A percentile compares a stretch with the other conserved stretches of the same genome.
Evolutionary conservation across 1,140 invertebrate genomes (phyloP).

Genomic region (Ctenoplectra terminalis): DNA sequence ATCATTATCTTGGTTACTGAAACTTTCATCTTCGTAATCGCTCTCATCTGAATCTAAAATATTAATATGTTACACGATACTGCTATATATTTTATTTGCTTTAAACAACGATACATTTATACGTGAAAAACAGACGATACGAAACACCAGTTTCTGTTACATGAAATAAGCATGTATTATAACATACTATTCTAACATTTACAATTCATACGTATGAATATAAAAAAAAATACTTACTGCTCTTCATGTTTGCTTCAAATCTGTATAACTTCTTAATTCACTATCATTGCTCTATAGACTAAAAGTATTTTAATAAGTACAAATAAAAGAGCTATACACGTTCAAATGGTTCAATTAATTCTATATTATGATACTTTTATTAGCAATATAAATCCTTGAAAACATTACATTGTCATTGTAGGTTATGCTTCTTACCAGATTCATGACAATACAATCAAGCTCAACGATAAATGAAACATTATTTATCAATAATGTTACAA

Average conservation of each 20-base stretch:
- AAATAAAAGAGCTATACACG: background rate
- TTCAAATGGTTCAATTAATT: background rate
- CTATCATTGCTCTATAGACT: background rate
- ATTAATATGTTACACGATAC: background rate
- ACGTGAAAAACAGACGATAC: background rate
- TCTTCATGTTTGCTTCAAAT: conserved; percentile 4
- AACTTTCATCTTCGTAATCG: conserved; percentile 14
- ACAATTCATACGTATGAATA: too few species aligned
- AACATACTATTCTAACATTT: background rate
- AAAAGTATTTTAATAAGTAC: background rate
- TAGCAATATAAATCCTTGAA: background rate
- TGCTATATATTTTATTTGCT: background rate
- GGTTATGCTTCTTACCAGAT: conserved; percentile 7
- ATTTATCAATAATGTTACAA: background rate
- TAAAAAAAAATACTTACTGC: background rate
- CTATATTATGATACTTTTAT: background rate
- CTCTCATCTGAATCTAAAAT: conserved; percentile 34
- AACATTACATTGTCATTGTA: background rate
- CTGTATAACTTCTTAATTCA: background rate
- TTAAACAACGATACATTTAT: background rate
- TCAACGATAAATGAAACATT: background rate
- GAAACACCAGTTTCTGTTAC: background rate
- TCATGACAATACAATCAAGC: too few species aligned
- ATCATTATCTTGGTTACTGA: background rate
- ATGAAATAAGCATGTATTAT: background rate